phyloP scores from a whole-genome alignment of 2,797 vertebrate species.

The Philypnodon macrostomus region DNA sequence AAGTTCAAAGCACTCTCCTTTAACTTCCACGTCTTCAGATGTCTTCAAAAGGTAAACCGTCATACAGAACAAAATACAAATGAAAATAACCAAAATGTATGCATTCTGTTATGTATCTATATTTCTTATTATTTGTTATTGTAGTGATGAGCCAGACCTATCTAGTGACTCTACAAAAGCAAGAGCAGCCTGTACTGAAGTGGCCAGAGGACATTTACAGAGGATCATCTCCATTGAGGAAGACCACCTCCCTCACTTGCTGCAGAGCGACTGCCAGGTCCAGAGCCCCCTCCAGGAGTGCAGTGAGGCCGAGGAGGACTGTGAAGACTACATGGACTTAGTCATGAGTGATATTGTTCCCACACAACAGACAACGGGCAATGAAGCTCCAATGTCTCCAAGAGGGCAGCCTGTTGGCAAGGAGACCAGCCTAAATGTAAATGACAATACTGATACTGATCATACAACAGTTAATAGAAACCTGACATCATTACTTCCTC shows the following conservation, averaged over 20 bases:
- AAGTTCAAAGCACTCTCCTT: constrained; percentile 64
- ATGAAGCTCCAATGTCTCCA: constrained; percentile 62
- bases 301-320: constrained; percentile 68
- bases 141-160: constrained; percentile 79
- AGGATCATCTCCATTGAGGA: constrained; percentile 96
- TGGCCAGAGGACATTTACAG: constrained; percentile 60
- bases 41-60: constrained; percentile 75
- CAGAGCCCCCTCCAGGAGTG: constrained; percentile 63
- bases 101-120: no score
- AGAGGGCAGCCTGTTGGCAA: constrained; percentile 86
- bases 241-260: constrained; percentile 86
- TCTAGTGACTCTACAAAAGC: constrained; percentile 52
- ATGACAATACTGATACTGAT: neutral
- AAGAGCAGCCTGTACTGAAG: constrained; percentile 54
- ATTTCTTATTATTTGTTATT: no score
- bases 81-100: no score
- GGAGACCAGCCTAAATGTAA: constrained; percentile 81
- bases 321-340: constrained; percentile 58
- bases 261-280: constrained; percentile 66
- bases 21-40: constrained; percentile 29
- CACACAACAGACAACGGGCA: constrained; percentile 8
- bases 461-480: neutral
- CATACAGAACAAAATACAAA: neutral
- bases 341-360: constrained; percentile 63
- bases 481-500: neutral